phyloP scores from a whole-genome alignment of 2,797 vertebrate species.

The Ctenopoma multispine region DNA sequence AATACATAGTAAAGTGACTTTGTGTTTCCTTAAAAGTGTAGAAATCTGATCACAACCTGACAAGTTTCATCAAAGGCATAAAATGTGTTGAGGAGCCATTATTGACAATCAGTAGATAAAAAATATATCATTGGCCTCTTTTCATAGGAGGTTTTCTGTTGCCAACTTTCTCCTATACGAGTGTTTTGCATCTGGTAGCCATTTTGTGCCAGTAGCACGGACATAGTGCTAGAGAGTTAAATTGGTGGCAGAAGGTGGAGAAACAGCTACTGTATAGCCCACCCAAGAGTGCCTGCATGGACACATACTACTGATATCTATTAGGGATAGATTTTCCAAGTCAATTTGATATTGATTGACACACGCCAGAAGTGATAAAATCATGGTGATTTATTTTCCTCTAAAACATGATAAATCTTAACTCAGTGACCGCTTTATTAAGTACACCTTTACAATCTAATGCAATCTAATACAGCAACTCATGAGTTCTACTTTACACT shows the following conservation, averaged over 20 bases:
- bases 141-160: constrained; percentile 27
- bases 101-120: constrained; percentile 7
- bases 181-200: constrained; percentile 77
- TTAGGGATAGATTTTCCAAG: no score
- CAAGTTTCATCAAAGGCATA: constrained; percentile 3
- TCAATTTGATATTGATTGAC: no score
- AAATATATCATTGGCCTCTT: not conserved
- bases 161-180: constrained; percentile 62
- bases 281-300: constrained; percentile 68
- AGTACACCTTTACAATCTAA: no score
- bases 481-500: no score
- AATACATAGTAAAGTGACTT: constrained; percentile 14
- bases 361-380: no score
- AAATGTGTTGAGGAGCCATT: not conserved
- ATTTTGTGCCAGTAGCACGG: constrained; percentile 76
- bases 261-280: constrained; percentile 68
- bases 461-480: no score
- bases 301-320: no score
- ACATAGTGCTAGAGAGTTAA: constrained; percentile 76
- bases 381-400: no score
- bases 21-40: not conserved
- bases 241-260: constrained; percentile 80
- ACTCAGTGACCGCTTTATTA: no score
- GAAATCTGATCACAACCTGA: constrained; percentile 5
- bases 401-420: no score